These are phyloP conservation scores for Nixonia krombeini DNA, from an alignment of 1,140 invertebrate genomes.

Conservation along the genomic window DNA sequence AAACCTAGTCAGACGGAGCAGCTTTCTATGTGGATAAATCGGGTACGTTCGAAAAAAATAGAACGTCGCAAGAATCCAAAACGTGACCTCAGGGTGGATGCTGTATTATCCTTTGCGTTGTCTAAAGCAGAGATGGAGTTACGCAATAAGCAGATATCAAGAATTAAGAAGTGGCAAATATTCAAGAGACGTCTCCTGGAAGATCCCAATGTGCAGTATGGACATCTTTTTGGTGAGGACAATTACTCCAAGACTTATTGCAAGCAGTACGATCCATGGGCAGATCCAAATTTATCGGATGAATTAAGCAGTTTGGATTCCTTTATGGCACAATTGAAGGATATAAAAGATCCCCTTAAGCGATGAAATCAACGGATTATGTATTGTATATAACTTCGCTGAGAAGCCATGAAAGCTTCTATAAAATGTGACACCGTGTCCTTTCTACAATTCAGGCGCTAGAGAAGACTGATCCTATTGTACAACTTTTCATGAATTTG, in stretches of 20 bases:
- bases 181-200: slow-evolving; percentile 54
- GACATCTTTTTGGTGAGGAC: not conserved
- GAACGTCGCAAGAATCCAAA: slow-evolving; percentile 57
- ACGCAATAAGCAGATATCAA: slow-evolving; percentile 61
- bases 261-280: slow-evolving; percentile 39
- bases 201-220: slow-evolving; percentile 17
- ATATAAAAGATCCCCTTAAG: slow-evolving; percentile 52
- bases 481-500: not conserved
- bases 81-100: slow-evolving; percentile 68
- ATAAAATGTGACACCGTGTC: too few species aligned
- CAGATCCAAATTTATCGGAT: slow-evolving; percentile 35
- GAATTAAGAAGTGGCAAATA: slow-evolving; percentile 63
- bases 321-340: slow-evolving; percentile 58
- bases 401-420: not conserved
- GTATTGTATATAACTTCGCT: too few species aligned
- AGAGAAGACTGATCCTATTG: not conserved
- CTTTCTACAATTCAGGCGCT: slow-evolving; percentile 14
- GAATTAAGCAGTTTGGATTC: slow-evolving; percentile 57
- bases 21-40: slow-evolving; percentile 66
- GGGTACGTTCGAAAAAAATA: slow-evolving; percentile 67
- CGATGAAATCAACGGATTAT: slow-evolving; percentile 45
- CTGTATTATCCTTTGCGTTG: slow-evolving; percentile 64
- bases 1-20: slow-evolving; percentile 57
- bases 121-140: slow-evolving; percentile 64
- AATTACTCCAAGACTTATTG: slow-evolving; percentile 1